Base-by-base conservation (phyloP, 2,888 invertebrate genomes). In the Chalcosyrphus nemorum region DNA sequence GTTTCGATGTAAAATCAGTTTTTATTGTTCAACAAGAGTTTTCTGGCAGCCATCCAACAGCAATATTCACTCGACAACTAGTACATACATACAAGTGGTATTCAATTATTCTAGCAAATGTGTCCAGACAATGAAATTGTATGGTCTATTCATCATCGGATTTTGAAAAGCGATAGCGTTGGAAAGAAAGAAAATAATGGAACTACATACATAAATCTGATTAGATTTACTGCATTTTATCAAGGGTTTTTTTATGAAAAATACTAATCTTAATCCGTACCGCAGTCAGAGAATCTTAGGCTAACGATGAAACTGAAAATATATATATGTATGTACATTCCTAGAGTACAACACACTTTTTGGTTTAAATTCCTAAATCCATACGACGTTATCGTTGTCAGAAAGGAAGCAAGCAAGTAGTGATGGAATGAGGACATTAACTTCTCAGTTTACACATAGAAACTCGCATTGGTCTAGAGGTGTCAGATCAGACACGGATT, bases 91-190 rank as follows among this genome's bases (percentile, higher is more conserved):
- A 52, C 21, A 24, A 66, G 19, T 32, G 38, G 52, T 59, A 77
- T 77, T 82, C 65, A 82, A 82, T 77, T 82, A 72, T 72, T 47
- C 45, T 56, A 19, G 45, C 21, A 52, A 77, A 52, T 56, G 65
- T 71, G 59, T 66, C 59, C 71, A 71, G 52, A 77, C 71, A 59
- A 76, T 81, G 56, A 41, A 68, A 68, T 82, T 72, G 47, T 41
- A 82, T 77, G 32, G 71, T 38, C 71, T 54, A 66, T 81, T 77
- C 59, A 77, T 82, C 72, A 82, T 81, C 19, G 63, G 65, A 63
- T 75, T 75, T 81, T 24, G 56, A 43, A 45, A 57, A 65, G 63
- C 47, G 45, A 68, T 63, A 38, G 13, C 24, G 29, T 47, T 81
- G 63, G 24, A n/a, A 27, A 17, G 21, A 45, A 38, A 17, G n/a